These are phyloP conservation scores for Amphimallon solstitiale DNA, from an alignment of 2,888 invertebrate species.

Conservation along the genomic window DNA sequence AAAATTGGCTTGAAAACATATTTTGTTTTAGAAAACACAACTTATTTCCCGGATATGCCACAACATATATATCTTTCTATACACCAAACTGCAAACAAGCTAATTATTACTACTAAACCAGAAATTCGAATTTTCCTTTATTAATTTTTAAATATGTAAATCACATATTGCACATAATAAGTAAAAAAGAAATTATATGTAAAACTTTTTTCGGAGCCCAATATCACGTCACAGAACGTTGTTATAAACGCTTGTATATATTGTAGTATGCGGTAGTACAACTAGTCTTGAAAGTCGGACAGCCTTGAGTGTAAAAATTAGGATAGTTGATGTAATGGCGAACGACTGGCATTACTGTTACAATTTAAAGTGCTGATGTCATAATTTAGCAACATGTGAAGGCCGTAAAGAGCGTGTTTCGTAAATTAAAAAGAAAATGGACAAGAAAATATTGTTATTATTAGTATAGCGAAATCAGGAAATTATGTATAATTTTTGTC, in stretches of 20 bases:
- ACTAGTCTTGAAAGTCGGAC: constrained; percentile 15
- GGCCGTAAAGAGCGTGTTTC: neutral
- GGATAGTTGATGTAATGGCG: constrained; percentile 8
- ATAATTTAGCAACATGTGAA: constrained; percentile 6
- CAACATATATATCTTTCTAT: too few species aligned
- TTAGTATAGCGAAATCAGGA: too few species aligned
- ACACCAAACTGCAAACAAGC: too few species aligned
- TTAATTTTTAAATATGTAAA: too few species aligned
- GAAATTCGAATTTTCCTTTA: too few species aligned
- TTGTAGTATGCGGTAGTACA: constrained; percentile 18
- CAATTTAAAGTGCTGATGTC: neutral
- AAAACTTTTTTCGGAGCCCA: neutral
- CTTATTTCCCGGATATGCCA: too few species aligned
- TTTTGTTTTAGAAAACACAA: too few species aligned
- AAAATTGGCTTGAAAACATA: too few species aligned
- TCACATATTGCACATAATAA: too few species aligned
- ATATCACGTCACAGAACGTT: neutral
- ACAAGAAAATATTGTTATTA: neutral
- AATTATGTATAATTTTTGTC: too few species aligned
- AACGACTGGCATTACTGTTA: neutral
- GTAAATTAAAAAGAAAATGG: neutral
- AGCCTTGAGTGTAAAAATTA: constrained; percentile 24
- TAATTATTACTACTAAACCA: too few species aligned
- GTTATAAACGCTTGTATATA: neutral
- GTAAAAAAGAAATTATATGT: too few species aligned